Conservation (phyloP, 2,888 invertebrate species). For the Stenurella melanura region DNA sequence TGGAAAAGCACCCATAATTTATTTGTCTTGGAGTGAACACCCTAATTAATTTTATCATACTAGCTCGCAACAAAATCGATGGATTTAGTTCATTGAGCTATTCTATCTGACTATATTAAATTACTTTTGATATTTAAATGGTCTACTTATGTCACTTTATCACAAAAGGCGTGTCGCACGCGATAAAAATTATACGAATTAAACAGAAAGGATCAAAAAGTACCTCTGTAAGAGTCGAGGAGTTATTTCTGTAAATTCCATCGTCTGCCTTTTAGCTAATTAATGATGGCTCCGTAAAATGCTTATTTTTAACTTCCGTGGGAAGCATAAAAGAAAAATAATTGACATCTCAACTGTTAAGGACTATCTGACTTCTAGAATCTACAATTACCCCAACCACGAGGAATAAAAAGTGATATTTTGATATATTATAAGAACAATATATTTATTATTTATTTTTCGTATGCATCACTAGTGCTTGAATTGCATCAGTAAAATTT, state of each 20-base stretch:
- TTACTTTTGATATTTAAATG: background rate
- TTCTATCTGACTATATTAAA: background rate
- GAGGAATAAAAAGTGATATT: no score
- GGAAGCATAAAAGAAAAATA: background rate
- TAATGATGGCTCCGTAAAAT: background rate
- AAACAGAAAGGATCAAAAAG: no score
- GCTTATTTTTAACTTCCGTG: background rate
- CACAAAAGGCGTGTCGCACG: background rate
- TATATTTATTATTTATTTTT: no score
- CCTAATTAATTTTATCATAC: background rate
- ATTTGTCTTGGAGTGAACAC: background rate
- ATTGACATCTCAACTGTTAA: no score
- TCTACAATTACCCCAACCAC: no score
- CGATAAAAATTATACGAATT: background rate
- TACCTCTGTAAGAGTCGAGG: background rate
- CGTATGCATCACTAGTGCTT: no score
- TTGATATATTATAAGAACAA: no score
- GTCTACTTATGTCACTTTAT: background rate
- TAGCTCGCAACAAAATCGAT: background rate
- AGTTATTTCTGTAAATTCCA: background rate
- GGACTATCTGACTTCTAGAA: no score
- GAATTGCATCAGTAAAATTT: no score
- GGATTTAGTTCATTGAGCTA: background rate
- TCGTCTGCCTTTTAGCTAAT: background rate
- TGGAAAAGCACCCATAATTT: slow-evolving; percentile 3